phyloP scores from a whole-genome alignment of 1,140 invertebrate species.

The Leptonema lineaticorne region DNA sequence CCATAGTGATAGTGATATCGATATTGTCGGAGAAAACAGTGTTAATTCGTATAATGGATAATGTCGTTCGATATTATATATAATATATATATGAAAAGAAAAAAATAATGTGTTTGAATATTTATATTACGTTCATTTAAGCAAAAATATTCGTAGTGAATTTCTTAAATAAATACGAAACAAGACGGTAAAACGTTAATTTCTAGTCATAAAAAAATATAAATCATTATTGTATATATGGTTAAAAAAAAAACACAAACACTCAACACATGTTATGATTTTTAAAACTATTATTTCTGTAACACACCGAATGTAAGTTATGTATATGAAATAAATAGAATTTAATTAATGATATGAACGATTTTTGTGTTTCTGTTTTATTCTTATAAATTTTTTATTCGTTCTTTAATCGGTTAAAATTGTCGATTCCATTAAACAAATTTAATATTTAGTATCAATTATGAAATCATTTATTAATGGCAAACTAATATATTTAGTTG shows the following conservation, averaged over 20 bases:
- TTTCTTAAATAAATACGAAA: no score
- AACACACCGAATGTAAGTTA: not conserved
- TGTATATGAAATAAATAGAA: not conserved
- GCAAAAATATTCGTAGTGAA: not conserved
- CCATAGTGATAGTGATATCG: slow-evolving; percentile 55
- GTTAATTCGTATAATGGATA: slow-evolving; percentile 35
- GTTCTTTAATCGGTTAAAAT: no score
- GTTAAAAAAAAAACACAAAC: no score
- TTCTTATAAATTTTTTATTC: no score
- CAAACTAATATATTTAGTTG: no score
- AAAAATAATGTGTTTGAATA: not conserved
- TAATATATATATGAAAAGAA: not conserved
- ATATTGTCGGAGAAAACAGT: slow-evolving; percentile 52
- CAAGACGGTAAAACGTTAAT: not conserved
- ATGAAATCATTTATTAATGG: no score
- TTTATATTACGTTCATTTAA: not conserved
- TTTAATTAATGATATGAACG: no score
- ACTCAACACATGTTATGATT: not conserved
- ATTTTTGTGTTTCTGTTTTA: no score
- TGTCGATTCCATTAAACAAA: no score
- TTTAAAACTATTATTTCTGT: no score
- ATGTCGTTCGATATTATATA: not conserved
- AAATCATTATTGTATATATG: not conserved
- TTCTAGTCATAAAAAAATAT: not conserved
- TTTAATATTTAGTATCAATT: no score